Percentiles rank a stretch among this genome's conserved stretches.
Evolutionary conservation across 2,797 vertebrate genomes (phyloP).

Genomic region (Dromococcyx pavoninus): DNA sequence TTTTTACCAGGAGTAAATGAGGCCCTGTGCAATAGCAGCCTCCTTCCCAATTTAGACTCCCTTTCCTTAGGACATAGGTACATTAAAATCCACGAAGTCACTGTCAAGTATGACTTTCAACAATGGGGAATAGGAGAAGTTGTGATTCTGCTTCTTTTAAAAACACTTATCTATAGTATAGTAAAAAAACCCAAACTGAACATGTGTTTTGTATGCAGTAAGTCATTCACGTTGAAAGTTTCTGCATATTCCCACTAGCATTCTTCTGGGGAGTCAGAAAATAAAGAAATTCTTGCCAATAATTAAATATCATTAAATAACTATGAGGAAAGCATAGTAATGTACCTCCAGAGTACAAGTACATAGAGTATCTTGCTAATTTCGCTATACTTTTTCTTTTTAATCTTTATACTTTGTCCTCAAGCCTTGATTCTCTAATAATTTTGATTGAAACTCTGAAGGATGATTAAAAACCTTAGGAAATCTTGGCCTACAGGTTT

Average conservation of each 20-base stretch:
- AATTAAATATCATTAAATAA: constrained; percentile 60
- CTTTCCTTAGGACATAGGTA: not conserved
- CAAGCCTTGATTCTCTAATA: not conserved
- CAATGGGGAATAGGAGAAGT: fast-evolving
- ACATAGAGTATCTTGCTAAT: not conserved
- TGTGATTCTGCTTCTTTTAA: not conserved
- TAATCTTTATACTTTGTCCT: not conserved
- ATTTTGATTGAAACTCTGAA: not conserved
- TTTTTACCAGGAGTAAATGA: not conserved
- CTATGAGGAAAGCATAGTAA: constrained; percentile 19
- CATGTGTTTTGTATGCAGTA: not conserved
- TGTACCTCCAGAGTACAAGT: not conserved
- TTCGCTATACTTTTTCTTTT: not conserved
- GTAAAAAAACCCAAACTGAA: not conserved
- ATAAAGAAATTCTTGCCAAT: constrained; percentile 43
- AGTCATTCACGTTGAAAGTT: not conserved
- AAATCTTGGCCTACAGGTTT: not conserved
- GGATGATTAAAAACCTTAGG: not conserved
- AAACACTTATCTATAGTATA: not conserved
- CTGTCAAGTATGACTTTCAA: not conserved
- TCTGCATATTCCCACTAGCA: not conserved
- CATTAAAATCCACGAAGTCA: not conserved
- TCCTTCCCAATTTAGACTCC: not conserved
- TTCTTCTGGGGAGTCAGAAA: not conserved
- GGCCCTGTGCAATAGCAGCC: not conserved